phyloP scores from a whole-genome alignment of 1,140 invertebrate genomes.

The Scylla paramamosain region DNA sequence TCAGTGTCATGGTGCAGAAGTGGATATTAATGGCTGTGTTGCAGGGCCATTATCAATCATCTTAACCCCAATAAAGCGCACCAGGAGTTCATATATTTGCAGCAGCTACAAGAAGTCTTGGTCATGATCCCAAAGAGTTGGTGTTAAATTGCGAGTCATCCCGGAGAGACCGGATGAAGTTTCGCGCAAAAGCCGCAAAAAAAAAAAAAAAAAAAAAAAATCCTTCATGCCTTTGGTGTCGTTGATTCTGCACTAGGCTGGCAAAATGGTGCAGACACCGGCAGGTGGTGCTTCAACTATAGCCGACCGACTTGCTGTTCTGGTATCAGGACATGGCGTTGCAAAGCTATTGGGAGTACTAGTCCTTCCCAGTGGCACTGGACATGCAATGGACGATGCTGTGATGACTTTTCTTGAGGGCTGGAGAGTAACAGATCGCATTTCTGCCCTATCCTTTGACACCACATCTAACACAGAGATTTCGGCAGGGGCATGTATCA shows the following conservation, averaged over 20 bases:
- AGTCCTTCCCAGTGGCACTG: constrained; percentile 64
- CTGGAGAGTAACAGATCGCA: constrained; percentile 48
- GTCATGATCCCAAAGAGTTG: background rate
- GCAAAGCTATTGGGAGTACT: constrained; percentile 67
- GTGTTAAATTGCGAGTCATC: background rate
- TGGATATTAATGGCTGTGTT: too few species aligned
- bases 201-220: background rate
- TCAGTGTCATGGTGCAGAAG: background rate
- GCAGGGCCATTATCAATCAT: background rate
- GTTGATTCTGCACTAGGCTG: background rate
- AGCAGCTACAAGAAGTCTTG: background rate
- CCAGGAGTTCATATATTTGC: background rate
- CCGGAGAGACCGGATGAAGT: background rate
- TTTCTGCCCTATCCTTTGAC: constrained; percentile 59
- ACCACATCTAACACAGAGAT: constrained; percentile 64
- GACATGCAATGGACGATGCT: constrained; percentile 58
- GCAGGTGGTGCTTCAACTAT: too few species aligned
- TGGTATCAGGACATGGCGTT: constrained; percentile 67
- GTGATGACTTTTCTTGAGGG: constrained; percentile 59
- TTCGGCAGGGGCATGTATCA: constrained; percentile 54
- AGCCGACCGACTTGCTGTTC: constrained; percentile 63
- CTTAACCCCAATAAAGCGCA: background rate
- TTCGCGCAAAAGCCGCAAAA: background rate
- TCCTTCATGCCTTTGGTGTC: background rate
- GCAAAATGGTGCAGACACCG: background rate